Evolutionary conservation across 2,797 vertebrate species (phyloP), one percentile per base, ranked within the genome.

Genomic region (Rhabdomys pumilio): DNA sequence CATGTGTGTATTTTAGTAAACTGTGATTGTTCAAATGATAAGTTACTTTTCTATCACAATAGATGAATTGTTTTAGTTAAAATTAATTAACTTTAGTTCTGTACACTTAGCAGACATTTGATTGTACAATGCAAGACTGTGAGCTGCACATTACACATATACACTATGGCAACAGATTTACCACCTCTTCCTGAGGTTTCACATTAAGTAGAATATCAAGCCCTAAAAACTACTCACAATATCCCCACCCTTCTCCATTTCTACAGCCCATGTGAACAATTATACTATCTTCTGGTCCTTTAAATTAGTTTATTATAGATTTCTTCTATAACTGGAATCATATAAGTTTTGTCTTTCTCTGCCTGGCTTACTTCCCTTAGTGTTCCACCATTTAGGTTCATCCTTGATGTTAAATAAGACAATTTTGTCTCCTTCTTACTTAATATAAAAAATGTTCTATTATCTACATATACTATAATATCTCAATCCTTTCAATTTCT

Each of bases 251-350:
- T 69, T 34, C 31, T n/a, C 41, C 38, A 26, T 67, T 2, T n/a
- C 17, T 2, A 0, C 2, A 67, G 8, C 0, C 15, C 7, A 1
- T 83, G 31, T 14, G 31, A 85, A 86, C 29, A 26, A 69, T 26
- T 44, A 69, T 47, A 76, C 20, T 59, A 55, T 13, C 57, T 47
- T 92, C 26, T 86, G 17, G 34, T 44, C 88, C 75, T 63, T 38
- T 41, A n/a, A 77, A 3, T 86, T 77, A n/a, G 14, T n/a, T 77
- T 95, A 79, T 65, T 92, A 83, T 61, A 76, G 6, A 84, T 84
- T 65, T 34, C 5, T 82, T 47, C 69, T 73, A 13, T 38, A 38
- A 94, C 10, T 55, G 22, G 4, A 91, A 87, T 80, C 47, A 69
- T 47, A 34, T n/a, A 83, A 38, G 84, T 80, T 90, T 93, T 31